phyloP scores from a whole-genome alignment of 2,888 invertebrate genomes.

The Sialis lutaria region DNA sequence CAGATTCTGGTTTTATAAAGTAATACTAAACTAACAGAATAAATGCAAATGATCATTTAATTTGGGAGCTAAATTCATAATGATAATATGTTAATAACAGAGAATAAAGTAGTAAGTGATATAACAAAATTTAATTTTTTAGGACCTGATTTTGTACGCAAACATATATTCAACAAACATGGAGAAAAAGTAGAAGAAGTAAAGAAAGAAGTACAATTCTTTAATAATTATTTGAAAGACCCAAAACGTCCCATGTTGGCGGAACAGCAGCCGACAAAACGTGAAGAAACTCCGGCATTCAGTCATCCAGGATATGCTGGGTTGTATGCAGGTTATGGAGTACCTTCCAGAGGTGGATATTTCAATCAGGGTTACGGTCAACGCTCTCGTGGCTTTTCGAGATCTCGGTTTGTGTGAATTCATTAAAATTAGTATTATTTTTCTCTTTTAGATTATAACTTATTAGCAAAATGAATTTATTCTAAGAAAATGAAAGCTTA shows the following conservation, averaged over 20 bases:
- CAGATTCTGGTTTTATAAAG: no score
- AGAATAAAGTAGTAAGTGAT: neutral
- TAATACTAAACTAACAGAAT: no score
- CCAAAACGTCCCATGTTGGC: conserved; percentile 87
- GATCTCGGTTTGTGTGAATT: conserved; percentile 6
- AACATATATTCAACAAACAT: conserved; percentile 97
- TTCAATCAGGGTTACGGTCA: conserved; percentile 26
- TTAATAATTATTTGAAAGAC: conserved; percentile 91
- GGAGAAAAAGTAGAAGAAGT: conserved; percentile 94
- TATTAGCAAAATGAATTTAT: no score
- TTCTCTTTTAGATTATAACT: neutral
- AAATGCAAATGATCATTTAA: no score
- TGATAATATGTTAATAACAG: no score
- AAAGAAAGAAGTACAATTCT: conserved; percentile 90
- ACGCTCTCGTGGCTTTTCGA: conserved; percentile 7
- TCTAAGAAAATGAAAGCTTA: no score
- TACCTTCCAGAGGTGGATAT: conserved; percentile 29
- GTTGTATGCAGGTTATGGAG: conserved; percentile 14
- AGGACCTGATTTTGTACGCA: conserved; percentile 93
- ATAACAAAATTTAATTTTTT: neutral
- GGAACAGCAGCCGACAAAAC: conserved; percentile 50
- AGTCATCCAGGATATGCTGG: conserved; percentile 23
- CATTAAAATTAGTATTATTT: neutral
- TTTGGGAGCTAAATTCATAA: no score
- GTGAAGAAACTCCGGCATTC: conserved; percentile 28